Base-by-base conservation (phyloP, 2,888 invertebrate genomes). In the Stenichneumon culpator region DNA sequence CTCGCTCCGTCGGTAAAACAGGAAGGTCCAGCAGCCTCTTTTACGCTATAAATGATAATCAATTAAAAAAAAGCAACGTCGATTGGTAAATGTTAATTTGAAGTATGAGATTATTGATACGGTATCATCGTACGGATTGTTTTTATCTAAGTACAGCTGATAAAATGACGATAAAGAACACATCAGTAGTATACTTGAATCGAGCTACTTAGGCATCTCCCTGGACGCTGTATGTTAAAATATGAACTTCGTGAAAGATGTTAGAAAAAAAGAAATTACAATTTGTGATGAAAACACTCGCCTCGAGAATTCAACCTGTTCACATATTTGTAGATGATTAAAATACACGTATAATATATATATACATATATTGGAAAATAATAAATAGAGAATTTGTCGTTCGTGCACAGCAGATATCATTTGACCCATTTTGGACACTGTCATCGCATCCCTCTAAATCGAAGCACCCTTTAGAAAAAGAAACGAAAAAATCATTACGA, bases 381-480 rank as follows among this genome's bases (percentile, higher is more conserved):
- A 79, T 73, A 83, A 83, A 83, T 74, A 73, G 19, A 63, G 7
- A 79, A 79, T 69, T 83, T 79, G 79, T 83, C 83, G 79, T 79
- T 83, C 74, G 75, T 79, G 63, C 39, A 28, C 74, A 69, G 73
- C 78, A 74, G 68, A 79, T 63, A 47, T 44, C 44, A 70, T 57
- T 72, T 50, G 52, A 54, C 54, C 19, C 60, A 60, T 60, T 60
- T 60, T 14, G 7, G 60, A 28, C 5, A 60, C 16, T 14, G 4
- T 60, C 28, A 60, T 65, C n/a, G 65, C 36, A 65, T 28, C n/a
- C 14, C 60, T 16, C 60, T n/a, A 6, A 4, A 14, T 60, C 14
- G 1, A 60, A 25, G 14, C 19, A 14, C 4, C 14, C 28, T 25
- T 22, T 73, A 22, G 60, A 28, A 60, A 28, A 7, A 9, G 2